Evolutionary conservation across 64 coral and sea anemone genomes (phyloP).

Genomic region (Montipora capricornis): DNA sequence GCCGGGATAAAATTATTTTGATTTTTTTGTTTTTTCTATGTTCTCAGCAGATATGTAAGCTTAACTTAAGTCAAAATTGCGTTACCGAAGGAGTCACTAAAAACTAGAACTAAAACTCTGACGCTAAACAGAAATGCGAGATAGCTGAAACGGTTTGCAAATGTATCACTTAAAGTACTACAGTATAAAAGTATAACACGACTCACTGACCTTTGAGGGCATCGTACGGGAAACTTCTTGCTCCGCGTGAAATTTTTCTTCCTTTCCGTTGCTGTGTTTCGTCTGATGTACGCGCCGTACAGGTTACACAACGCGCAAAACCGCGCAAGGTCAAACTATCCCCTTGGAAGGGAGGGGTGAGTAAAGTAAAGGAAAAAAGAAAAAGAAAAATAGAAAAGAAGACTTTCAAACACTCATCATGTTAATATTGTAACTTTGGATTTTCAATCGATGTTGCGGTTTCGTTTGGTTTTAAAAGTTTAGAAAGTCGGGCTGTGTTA

Average conservation of each 20-base stretch:
- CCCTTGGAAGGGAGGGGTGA: not conserved
- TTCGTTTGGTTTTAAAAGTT: not conserved
- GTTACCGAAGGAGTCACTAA: no score
- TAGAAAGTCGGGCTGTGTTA: not conserved
- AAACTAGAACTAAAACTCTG: not conserved
- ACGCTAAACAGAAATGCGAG: not conserved
- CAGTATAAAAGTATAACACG: not conserved
- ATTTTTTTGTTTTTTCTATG: no score
- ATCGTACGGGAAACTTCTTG: not conserved
- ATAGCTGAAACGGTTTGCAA: not conserved
- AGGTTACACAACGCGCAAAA: not conserved
- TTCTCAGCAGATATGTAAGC: no score
- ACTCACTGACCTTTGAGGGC: constrained; percentile 32
- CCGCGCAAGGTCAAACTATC: not conserved
- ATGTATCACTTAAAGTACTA: not conserved
- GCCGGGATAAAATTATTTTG: no score
- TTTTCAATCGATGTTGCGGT: no score
- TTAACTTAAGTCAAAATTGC: no score
- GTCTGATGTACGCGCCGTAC: constrained; percentile 8
- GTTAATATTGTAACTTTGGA: no score
- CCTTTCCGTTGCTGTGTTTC: constrained; percentile 16
- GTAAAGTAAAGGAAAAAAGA: not conserved
- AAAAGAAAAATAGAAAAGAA: not conserved
- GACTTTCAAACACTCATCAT: no score
- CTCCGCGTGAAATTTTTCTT: not conserved